Conservation (phyloP, 2,888 invertebrate genomes). For the Heliconius sara region DNA sequence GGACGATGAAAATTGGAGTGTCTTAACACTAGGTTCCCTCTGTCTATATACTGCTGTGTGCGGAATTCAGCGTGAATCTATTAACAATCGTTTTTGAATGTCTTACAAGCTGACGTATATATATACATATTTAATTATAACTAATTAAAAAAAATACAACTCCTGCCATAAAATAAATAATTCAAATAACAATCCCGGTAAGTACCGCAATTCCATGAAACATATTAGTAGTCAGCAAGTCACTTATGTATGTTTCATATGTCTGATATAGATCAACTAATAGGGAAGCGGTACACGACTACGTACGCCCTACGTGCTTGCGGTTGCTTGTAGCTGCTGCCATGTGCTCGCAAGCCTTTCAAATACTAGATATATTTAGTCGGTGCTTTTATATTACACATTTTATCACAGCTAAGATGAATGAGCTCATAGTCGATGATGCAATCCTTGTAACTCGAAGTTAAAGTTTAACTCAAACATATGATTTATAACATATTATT, state of each 20-base stretch:
- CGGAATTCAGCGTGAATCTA: not conserved
- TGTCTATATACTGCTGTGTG: too few relatives aligned
- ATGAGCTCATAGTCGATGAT: not conserved
- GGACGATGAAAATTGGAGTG: too few relatives aligned
- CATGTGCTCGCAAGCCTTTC: slow-evolving; percentile 33
- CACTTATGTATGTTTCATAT: slow-evolving; percentile 30
- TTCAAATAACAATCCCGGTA: not conserved
- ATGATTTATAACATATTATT: not conserved
- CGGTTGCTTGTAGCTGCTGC: slow-evolving; percentile 12
- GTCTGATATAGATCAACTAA: slow-evolving; percentile 42
- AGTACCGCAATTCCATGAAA: slow-evolving; percentile 33
- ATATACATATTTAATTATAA: too few relatives aligned
- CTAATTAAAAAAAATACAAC: too few relatives aligned
- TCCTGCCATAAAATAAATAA: not conserved
- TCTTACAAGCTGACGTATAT: not conserved
- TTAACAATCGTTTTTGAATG: not conserved
- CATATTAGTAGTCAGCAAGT: slow-evolving; percentile 18
- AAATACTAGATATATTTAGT: slow-evolving; percentile 29
- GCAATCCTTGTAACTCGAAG: not conserved
- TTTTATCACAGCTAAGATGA: not conserved
- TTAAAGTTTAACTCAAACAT: not conserved
- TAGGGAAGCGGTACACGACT: slow-evolving; percentile 42
- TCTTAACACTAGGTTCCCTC: too few relatives aligned
- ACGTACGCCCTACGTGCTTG: slow-evolving; percentile 39
- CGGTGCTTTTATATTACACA: slow-evolving; percentile 29